Base-by-base conservation (phyloP, 2,888 invertebrate genomes). In the Lithophane ornitopus region DNA sequence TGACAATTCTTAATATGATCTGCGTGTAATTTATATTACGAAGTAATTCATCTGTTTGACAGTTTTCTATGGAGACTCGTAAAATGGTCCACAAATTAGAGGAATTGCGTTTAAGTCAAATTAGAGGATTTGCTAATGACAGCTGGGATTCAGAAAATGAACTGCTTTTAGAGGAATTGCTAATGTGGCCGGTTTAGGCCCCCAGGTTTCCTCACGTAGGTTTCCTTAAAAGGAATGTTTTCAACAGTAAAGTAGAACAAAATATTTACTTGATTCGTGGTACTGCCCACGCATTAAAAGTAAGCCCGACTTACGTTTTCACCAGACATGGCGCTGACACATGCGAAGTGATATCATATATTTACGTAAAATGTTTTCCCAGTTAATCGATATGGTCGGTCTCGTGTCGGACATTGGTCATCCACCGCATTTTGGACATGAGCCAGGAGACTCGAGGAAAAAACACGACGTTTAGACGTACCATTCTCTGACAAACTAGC, bases 341-440 rank as follows among this genome's bases (percentile, higher is more conserved):
- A 62, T 61, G 52, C 61, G 69, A 71, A 77, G 58, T 71, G 44
- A 73, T 65, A 68, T 61, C 77, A 80, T 54, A 69, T 74, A 71
- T 85, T 84, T 70, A 41, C 68, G 26, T 39, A 58, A 70, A 74
- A 74, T 70, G 39, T 72, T 82, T 63, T 65, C 12, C 39, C 26
- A n/a, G 14, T 56, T 62, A 74, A 78, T 85, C 85, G 74, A 73
- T 76, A 69, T 78, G 81, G 80, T 70, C 63, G 26, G 76, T 74
- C 59, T 73, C 74, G 75, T 81, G 70, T 78, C 67, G 67, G 81
- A 77, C 82, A 76, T 80, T 70, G 87, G 87, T 82, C 82, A 85
- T 74, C 66, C 73, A 75, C 77, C 68, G 59, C 71, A 69, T 46
- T 74, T 85, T 86, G 85, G 85, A 76, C 9, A 41, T 8, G 22